These are phyloP conservation scores for Drosophila suzukii DNA, from an alignment of 1,140 invertebrate species.

Conservation along the genomic window DNA sequence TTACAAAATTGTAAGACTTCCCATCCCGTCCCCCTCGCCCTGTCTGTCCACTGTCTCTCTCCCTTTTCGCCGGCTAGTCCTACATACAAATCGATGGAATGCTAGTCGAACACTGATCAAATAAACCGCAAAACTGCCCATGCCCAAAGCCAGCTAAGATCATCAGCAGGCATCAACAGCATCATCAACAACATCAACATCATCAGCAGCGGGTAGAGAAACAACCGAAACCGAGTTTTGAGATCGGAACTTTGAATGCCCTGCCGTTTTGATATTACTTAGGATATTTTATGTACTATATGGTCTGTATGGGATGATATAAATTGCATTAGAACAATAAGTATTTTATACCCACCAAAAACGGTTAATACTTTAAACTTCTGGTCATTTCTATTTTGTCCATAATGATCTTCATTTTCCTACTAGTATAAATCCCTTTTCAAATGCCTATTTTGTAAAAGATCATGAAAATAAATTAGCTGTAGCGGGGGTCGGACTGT, in stretches of 20 bases:
- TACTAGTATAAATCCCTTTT: too few species aligned
- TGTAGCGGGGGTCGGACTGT: neutral
- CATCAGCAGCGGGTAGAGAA: constrained; percentile 7
- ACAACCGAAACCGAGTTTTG: constrained; percentile 1
- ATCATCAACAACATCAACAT: constrained; percentile 26
- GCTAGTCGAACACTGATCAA: constrained; percentile 70
- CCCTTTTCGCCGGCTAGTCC: constrained; percentile 43
- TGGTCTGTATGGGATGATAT: too few species aligned
- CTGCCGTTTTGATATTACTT: neutral
- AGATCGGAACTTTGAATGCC: neutral
- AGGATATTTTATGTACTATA: too few species aligned
- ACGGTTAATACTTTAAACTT: too few species aligned
- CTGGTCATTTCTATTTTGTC: too few species aligned
- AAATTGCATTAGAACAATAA: too few species aligned
- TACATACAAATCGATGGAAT: constrained; percentile 71
- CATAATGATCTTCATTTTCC: too few species aligned
- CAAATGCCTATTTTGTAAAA: neutral
- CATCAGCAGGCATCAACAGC: constrained; percentile 32
- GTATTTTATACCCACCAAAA: too few species aligned
- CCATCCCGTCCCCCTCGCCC: constrained; percentile 8
- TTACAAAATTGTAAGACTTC: constrained; percentile 69
- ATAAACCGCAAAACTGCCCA: constrained; percentile 69
- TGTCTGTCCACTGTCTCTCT: constrained; percentile 7
- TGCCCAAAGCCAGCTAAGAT: constrained; percentile 45
- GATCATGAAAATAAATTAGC: neutral